These are phyloP conservation scores for Tetramorium bicarinatum DNA, from an alignment of 2,888 invertebrate genomes.

Conservation along the genomic window DNA sequence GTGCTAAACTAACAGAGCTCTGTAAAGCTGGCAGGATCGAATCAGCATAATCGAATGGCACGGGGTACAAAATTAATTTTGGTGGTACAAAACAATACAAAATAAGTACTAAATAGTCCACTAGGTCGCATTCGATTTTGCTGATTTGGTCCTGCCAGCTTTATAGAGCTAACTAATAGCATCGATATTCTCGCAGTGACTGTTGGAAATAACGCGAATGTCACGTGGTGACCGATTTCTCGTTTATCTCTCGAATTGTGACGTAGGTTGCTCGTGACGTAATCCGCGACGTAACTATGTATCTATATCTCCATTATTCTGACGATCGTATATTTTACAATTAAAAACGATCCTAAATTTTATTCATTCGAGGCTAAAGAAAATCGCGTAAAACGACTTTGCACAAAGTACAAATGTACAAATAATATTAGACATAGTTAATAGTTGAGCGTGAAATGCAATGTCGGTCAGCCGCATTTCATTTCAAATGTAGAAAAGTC, in stretches of 20 bases:
- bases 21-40: too few species aligned
- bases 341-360: slow-evolving; percentile 14
- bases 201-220: slow-evolving; percentile 35
- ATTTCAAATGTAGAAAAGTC: not conserved
- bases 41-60: too few species aligned
- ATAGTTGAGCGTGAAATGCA: not conserved
- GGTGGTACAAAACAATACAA: too few species aligned
- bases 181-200: slow-evolving; percentile 23
- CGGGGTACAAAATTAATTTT: too few species aligned
- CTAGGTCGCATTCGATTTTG: too few species aligned
- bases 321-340: not conserved
- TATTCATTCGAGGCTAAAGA: not conserved
- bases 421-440: not conserved
- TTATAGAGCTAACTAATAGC: too few species aligned
- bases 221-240: slow-evolving; percentile 32
- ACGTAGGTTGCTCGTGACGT: slow-evolving; percentile 31
- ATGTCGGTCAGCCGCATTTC: slow-evolving; percentile 8
- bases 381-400: not conserved
- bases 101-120: too few species aligned
- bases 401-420: not conserved
- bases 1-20: too few species aligned
- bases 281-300: not conserved
- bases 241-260: slow-evolving; percentile 41
- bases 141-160: too few species aligned
- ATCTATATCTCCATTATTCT: not conserved